Percentiles rank a stretch among this genome's conserved stretches.
phyloP scores from a whole-genome alignment of 2,113 vertebrate genomes.

The Herpetotheres cachinnans region DNA sequence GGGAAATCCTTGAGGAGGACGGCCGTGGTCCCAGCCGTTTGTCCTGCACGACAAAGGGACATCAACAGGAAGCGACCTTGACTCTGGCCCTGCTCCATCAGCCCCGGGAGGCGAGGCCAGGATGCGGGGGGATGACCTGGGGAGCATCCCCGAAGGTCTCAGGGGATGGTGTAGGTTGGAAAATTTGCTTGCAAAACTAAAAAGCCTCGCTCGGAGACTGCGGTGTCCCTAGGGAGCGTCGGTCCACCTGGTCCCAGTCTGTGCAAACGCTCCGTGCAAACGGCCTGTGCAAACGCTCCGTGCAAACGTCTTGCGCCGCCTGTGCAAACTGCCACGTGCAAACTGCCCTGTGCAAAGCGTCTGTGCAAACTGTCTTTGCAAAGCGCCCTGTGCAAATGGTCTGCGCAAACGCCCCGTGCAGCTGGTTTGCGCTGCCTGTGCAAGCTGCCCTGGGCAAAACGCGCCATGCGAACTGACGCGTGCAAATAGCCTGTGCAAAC shows the following conservation, averaged over 20 bases:
- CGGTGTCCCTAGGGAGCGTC: accelerated
- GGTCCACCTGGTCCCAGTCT: not conserved
- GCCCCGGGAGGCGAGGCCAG: not conserved
- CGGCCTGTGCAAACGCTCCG: accelerated
- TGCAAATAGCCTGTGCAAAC: not conserved
- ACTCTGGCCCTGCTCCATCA: not conserved
- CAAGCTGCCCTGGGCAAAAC: not conserved
- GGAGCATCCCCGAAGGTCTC: not conserved
- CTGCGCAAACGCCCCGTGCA: not conserved
- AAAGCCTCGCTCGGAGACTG: not conserved
- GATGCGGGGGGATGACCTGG: not conserved
- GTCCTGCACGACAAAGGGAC: slow-evolving; percentile 18
- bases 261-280: too few relatives aligned
- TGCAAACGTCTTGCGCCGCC: not conserved
- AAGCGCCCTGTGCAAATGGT: not conserved
- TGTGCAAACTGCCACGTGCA: not conserved
- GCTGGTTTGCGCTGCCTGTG: not conserved
- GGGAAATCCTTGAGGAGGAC: slow-evolving; percentile 62
- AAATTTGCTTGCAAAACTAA: not conserved
- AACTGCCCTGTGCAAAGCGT: not conserved
- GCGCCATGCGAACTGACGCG: too few relatives aligned
- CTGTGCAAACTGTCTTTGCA: not conserved
- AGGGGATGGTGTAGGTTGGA: not conserved
- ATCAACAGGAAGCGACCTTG: slow-evolving; percentile 69
- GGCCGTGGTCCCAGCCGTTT: not conserved